Evolutionary conservation across 2,888 invertebrate genomes (phyloP).

Genomic region (Heterodera filipjevi): DNA sequence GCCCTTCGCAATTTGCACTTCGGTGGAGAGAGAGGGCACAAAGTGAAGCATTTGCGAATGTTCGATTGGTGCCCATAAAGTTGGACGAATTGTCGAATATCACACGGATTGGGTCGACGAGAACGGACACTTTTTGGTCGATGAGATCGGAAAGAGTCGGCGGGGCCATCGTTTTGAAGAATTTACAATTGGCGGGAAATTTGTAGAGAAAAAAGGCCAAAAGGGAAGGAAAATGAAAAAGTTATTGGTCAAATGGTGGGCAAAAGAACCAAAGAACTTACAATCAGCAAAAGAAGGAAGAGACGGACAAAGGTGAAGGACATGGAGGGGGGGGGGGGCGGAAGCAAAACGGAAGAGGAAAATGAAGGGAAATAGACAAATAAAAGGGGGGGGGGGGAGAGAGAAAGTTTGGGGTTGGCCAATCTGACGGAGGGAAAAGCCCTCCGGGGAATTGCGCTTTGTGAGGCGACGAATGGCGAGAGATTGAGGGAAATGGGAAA

Average conservation of each 20-base stretch:
- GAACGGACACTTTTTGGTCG: constrained; percentile 38
- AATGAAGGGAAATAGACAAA: background rate
- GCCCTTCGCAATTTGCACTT: constrained; percentile 12
- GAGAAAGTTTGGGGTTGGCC: constrained; percentile 8
- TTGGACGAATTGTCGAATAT: constrained; percentile 29
- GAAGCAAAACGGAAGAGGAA: background rate
- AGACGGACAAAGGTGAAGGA: background rate
- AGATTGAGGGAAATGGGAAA: background rate
- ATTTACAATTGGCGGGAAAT: constrained; percentile 21
- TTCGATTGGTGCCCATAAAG: background rate
- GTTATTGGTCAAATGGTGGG: too few relatives aligned
- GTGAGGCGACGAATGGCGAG: background rate
- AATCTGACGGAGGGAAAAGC: background rate
- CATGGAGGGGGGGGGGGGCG: background rate
- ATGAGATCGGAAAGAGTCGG: constrained; percentile 34
- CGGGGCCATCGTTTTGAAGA: constrained; percentile 2
- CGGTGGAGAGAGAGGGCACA: constrained; percentile 22
- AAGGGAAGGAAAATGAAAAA: background rate
- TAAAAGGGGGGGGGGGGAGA: background rate
- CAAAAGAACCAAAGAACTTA: too few relatives aligned
- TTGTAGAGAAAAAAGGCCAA: background rate
- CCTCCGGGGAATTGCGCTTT: constrained; percentile 25
- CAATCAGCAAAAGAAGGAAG: background rate
- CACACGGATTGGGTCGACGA: constrained; percentile 42
- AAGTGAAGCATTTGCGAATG: constrained; percentile 18